Base-by-base conservation (phyloP, 2,113 vertebrate species). In the Seriola quinqueradiata region DNA sequence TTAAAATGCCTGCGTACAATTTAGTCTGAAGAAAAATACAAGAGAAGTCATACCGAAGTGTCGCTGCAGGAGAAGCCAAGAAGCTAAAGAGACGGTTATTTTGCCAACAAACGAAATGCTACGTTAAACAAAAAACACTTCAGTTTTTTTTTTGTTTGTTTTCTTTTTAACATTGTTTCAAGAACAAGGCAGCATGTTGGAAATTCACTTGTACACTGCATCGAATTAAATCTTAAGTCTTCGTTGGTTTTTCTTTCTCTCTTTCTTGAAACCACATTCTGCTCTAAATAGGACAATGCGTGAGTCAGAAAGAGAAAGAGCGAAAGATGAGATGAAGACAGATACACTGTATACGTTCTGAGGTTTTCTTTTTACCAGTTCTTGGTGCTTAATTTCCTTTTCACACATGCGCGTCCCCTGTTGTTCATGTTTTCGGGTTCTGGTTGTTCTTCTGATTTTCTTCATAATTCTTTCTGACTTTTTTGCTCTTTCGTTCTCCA, bases 221-320 rank as follows among this genome's bases (percentile, higher is more conserved):
- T 19, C 13, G 25, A 3, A 59, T 40, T 59, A 44, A 78, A 75
- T 81, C 40, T 75, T 42, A 52, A 64, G 19, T 28, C 46, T 75
- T 63, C 1, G 2, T 25, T 40, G 58, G 10, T 67, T 32, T 48
- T 55, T 80, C 46, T 86, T 55, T 72, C 66, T 74, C 23, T 72
- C 76, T 87, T 52, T 77, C 40, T 75, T 66, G 63, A 84, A 89
- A 91, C 90, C 85, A 89, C 87, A 81, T 46, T 80, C 42, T 73
- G 78, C 65, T 84, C 66, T 92, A 92, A 87, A 85, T 91, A 94
- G 89, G 92, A 84, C 88, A 75, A 25, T 32, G 84, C 76, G 68
- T 87, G 87, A 92, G 82, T 85, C 67, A 87, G 66, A 89, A 46
- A 83, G 69, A 85, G 73, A 90, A 63, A 77, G 75, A 86, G 17